Evolutionary conservation across 2,797 vertebrate species (phyloP).

Genomic region (Australoheros facetus): DNA sequence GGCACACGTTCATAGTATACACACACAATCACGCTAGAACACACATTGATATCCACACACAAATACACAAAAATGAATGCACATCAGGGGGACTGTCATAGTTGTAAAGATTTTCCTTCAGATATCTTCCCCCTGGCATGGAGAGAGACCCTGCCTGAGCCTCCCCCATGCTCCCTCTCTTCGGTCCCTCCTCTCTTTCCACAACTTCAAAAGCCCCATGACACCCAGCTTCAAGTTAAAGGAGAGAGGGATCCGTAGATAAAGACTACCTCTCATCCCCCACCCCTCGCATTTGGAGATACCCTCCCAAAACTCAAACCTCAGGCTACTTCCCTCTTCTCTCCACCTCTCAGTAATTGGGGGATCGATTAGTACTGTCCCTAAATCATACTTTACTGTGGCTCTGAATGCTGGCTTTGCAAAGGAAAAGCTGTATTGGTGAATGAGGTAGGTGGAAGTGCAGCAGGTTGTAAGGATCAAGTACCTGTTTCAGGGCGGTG

Average conservation of each 20-base stretch:
- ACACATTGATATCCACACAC: conserved; percentile 53
- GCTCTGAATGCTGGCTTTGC: conserved; percentile 60
- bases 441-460: conserved; percentile 38
- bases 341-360: conserved; percentile 71
- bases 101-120: conserved; percentile 85
- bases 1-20: conserved; percentile 40
- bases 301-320: conserved; percentile 64
- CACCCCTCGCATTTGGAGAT: conserved; percentile 60
- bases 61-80: conserved; percentile 55
- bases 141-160: conserved; percentile 71
- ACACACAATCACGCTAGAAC: conserved; percentile 41
- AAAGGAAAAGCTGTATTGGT: conserved; percentile 40
- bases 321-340: conserved; percentile 63
- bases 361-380: conserved; percentile 80
- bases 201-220: conserved; percentile 82
- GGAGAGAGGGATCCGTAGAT: conserved; percentile 73
- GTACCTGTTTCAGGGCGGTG: conserved; percentile 25
- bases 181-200: conserved; percentile 73
- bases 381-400: conserved; percentile 76
- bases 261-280: conserved; percentile 69
- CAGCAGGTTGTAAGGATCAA: conserved; percentile 49
- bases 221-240: conserved; percentile 80
- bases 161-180: conserved; percentile 8
- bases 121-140: conserved; percentile 78
- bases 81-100: conserved; percentile 71